phyloP scores from a whole-genome alignment of 2,113 vertebrate species.

The Saccopteryx leptura region DNA sequence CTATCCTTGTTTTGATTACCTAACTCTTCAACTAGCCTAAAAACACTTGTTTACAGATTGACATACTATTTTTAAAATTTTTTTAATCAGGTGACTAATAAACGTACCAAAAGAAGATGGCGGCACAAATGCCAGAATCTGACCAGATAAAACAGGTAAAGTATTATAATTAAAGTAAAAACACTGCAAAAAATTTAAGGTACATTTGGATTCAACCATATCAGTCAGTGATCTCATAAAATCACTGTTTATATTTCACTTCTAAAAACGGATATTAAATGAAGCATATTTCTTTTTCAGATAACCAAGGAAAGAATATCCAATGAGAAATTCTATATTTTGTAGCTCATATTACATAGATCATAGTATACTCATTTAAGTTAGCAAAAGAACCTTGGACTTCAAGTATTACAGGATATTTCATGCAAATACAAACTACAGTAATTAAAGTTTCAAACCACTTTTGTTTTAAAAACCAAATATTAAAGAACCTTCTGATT shows the following conservation, averaged over 20 bases:
- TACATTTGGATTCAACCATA: background rate
- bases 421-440: background rate
- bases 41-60: constrained; percentile 52
- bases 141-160: constrained; percentile 99
- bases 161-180: constrained; percentile 42
- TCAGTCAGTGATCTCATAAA: background rate
- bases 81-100: constrained; percentile 84
- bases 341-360: background rate
- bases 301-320: background rate
- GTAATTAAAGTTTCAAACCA: constrained; percentile 46
- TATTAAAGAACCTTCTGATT: constrained; percentile 68
- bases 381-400: background rate
- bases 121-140: constrained; percentile 94
- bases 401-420: constrained; percentile 1
- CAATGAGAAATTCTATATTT: background rate
- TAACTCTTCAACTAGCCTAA: constrained; percentile 22
- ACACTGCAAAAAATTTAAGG: background rate
- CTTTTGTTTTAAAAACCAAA: constrained; percentile 47
- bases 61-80: constrained; percentile 56
- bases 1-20: constrained; percentile 41
- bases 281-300: constrained; percentile 17
- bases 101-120: constrained; percentile 88
- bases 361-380: constrained; percentile 19
- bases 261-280: constrained; percentile 12
- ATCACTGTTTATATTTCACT: constrained; percentile 41